Conservation (phyloP, 1,140 invertebrate species). For the Heliconius melpomene region DNA sequence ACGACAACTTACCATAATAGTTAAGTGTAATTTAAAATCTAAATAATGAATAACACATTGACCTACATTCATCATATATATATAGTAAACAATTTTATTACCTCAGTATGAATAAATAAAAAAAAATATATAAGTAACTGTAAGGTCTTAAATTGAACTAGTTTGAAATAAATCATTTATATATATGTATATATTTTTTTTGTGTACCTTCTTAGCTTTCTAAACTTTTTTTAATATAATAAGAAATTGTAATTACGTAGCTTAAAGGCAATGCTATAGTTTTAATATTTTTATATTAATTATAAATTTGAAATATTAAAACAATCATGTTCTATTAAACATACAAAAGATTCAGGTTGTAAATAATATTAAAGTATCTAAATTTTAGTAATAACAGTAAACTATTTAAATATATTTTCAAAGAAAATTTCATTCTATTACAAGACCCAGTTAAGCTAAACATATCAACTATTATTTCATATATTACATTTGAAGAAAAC, state of each 20-base stretch:
- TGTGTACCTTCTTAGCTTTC: too few relatives aligned
- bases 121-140: background rate
- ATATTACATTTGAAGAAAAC: background rate
- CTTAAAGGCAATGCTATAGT: too few relatives aligned
- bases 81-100: background rate
- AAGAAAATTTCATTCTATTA: background rate
- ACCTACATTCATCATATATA: slow-evolving; percentile 15
- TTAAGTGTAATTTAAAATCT: slow-evolving; percentile 6
- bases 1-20: background rate
- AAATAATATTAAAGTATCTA: too few relatives aligned
- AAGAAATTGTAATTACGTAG: background rate
- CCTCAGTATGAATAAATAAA: background rate
- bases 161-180: background rate
- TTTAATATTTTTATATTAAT: too few relatives aligned
- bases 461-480: background rate
- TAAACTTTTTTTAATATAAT: background rate
- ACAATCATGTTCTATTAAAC: too few relatives aligned
- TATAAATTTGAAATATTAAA: too few relatives aligned
- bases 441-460: background rate
- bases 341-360: too few relatives aligned
- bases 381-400: too few relatives aligned
- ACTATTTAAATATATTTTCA: too few relatives aligned
- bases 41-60: slow-evolving; percentile 18
- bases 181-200: too few relatives aligned
- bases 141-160: background rate